Evolutionary conservation across 2,113 vertebrate genomes (phyloP).

Genomic region (Hucho hucho): DNA sequence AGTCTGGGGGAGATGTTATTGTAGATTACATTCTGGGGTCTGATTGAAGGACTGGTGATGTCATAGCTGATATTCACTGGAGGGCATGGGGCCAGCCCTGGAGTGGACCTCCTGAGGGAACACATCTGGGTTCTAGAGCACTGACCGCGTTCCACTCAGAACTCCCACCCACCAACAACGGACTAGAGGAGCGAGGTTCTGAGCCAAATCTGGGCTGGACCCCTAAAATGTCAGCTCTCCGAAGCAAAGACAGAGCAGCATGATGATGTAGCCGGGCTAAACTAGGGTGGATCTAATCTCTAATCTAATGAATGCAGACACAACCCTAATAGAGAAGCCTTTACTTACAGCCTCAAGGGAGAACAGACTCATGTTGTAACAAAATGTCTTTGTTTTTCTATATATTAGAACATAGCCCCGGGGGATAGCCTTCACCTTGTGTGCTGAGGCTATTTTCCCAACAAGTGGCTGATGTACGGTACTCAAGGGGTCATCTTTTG

Average conservation of each 20-base stretch:
- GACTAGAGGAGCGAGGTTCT: neutral
- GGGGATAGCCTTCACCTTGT: too few relatives aligned
- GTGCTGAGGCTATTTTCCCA: too few relatives aligned
- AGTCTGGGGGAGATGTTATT: neutral
- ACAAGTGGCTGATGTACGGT: too few relatives aligned
- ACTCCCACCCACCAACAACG: neutral
- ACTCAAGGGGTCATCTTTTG: too few relatives aligned
- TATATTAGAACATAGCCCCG: too few relatives aligned
- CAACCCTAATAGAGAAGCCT: too few relatives aligned
- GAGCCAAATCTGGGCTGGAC: slow-evolving; percentile 8
- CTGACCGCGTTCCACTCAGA: too few relatives aligned
- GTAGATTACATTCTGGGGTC: slow-evolving; percentile 1
- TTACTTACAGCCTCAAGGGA: too few relatives aligned
- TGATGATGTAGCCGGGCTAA: neutral
- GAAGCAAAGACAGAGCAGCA: neutral
- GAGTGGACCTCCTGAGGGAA: slow-evolving; percentile 4
- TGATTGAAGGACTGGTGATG: neutral
- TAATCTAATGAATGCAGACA: too few relatives aligned
- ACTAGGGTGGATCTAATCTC: neutral
- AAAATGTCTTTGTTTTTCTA: too few relatives aligned
- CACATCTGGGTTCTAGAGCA: slow-evolving; percentile 11
- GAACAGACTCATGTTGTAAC: too few relatives aligned
- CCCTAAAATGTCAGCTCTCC: neutral
- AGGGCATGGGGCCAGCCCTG: neutral
- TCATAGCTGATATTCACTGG: neutral